Percentiles rank a stretch among this genome's conserved stretches.
Conservation (phyloP, 2,113 vertebrate species). For the Nothoprocta perdicaria region DNA sequence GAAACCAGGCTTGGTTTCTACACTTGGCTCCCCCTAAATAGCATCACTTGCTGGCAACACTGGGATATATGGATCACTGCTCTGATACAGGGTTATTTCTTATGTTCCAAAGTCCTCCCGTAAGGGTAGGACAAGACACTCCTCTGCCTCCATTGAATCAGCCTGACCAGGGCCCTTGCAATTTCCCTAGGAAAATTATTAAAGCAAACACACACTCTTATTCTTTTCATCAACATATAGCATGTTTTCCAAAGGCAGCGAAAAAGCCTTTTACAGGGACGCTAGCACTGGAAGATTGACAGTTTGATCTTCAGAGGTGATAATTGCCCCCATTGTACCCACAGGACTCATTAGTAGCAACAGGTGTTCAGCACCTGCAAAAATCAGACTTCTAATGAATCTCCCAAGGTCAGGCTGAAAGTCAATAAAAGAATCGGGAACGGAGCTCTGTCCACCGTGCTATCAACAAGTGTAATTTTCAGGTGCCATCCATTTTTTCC, state of each 20-base stretch:
- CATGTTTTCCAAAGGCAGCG: neutral
- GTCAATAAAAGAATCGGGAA: slow-evolving; percentile 28
- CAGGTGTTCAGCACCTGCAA: neutral
- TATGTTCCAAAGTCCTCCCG: fast-evolving
- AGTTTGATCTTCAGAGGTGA: neutral
- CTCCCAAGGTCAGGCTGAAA: slow-evolving; percentile 16
- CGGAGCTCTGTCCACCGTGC: neutral
- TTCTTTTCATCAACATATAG: neutral
- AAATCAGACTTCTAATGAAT: slow-evolving; percentile 13
- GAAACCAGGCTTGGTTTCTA: neutral
- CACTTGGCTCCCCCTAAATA: neutral
- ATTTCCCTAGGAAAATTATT: neutral
- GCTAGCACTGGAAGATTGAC: neutral
- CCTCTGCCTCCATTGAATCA: neutral
- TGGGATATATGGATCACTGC: fast-evolving
- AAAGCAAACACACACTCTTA: neutral
- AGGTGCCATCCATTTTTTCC: slow-evolving; percentile 50
- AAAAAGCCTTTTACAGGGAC: neutral
- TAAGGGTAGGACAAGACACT: neutral
- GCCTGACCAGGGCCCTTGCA: neutral
- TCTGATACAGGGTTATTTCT: neutral
- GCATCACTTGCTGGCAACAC: neutral
- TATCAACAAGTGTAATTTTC: slow-evolving; percentile 66
- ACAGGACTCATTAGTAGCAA: slow-evolving; percentile 16
- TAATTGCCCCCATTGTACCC: neutral